Evolutionary conservation across 2,888 invertebrate species (phyloP).

Genomic region (Ctena decussata): DNA sequence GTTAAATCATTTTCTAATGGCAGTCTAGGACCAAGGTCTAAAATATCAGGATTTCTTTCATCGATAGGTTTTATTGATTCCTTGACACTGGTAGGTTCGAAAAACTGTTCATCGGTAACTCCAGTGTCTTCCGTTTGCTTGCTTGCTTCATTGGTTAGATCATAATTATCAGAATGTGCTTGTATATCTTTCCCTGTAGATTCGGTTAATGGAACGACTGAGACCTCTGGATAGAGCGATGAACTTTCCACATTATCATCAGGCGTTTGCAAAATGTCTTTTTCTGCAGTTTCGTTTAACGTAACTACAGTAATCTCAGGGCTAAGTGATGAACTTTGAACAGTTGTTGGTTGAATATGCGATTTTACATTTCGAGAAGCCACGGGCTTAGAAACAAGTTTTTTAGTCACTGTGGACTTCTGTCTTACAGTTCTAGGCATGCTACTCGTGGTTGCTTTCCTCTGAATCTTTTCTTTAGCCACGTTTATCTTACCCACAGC

Average conservation of each 20-base stretch:
- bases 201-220: no score
- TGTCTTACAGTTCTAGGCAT: not conserved
- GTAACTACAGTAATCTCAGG: not conserved
- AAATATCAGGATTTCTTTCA: no score
- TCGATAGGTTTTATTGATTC: no score
- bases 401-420: not conserved
- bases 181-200: no score
- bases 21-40: no score
- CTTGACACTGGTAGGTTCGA: not conserved
- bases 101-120: not conserved
- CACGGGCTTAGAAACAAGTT: not conserved
- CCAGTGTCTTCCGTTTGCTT: not conserved
- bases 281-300: no score
- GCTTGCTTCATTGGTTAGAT: no score
- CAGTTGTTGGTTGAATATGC: not conserved
- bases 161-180: no score
- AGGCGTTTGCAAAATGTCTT: no score
- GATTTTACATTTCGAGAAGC: not conserved
- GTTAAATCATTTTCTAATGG: constrained; percentile 9
- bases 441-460: not conserved
- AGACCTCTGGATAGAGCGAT: not conserved
- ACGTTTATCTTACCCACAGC: not conserved
- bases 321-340: not conserved
- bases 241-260: not conserved
- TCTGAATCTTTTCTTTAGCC: not conserved